A percentile compares a stretch with the other conserved stretches of the same genome.
phyloP scores from a whole-genome alignment of 2,113 vertebrate genomes.

The Eira barbara region DNA sequence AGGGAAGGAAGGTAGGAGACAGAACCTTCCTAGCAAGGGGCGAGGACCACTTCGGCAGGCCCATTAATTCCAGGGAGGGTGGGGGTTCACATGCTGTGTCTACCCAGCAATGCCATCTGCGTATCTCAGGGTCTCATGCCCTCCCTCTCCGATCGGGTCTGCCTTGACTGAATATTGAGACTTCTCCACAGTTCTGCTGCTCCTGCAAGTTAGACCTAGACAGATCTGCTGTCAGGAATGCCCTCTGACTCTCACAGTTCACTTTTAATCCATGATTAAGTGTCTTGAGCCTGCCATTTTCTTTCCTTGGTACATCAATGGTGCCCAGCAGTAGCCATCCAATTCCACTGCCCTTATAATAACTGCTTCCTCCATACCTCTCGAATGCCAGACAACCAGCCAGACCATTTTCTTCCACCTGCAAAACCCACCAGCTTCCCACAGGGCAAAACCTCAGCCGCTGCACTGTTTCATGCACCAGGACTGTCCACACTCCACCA shows the following conservation, averaged over 20 bases:
- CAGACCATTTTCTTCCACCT: neutral
- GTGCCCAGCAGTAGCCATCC: neutral
- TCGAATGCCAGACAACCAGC: neutral
- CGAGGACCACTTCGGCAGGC: neutral
- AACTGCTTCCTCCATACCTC: neutral
- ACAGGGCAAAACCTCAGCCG: neutral
- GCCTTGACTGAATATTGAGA: neutral
- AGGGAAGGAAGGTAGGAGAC: neutral
- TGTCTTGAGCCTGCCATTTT: neutral
- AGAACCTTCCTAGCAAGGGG: neutral
- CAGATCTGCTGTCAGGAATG: neutral
- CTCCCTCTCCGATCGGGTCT: neutral
- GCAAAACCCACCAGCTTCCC: neutral
- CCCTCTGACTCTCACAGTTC: neutral
- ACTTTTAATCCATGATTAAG: neutral
- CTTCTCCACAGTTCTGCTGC: neutral
- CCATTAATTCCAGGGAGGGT: neutral
- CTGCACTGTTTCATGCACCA: too few species aligned
- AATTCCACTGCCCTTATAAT: neutral
- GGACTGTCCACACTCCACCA: neutral
- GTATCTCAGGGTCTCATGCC: neutral
- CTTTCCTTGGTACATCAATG: neutral
- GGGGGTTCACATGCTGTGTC: neutral
- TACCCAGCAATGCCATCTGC: neutral
- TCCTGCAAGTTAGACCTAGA: neutral